Conservation (phyloP, 2,797 vertebrate genomes). For the Notamacropus eugenii region DNA sequence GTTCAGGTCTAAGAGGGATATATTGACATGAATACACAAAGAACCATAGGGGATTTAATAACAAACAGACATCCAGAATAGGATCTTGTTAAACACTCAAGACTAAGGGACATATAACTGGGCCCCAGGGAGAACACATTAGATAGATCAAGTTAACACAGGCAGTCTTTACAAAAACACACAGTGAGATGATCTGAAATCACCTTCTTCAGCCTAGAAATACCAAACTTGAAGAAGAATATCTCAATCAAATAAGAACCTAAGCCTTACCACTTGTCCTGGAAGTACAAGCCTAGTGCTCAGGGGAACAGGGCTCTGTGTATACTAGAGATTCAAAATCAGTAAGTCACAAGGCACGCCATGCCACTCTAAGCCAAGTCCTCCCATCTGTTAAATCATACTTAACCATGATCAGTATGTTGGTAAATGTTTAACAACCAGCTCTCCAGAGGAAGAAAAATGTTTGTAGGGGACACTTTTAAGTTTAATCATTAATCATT, state of each 20-base stretch:
- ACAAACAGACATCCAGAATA: conserved; percentile 45
- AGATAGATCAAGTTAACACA: conserved; percentile 32
- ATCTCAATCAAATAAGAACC: background rate
- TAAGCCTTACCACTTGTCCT: background rate
- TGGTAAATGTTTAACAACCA: background rate
- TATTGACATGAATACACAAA: conserved; percentile 6
- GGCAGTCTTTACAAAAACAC: conserved; percentile 35
- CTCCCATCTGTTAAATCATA: background rate
- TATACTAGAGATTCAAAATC: background rate
- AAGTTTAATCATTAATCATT: background rate
- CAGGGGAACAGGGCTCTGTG: background rate
- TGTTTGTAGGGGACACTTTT: background rate
- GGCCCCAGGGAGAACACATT: conserved; percentile 34
- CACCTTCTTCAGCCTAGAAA: conserved; percentile 52
- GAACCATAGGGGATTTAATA: conserved; percentile 34
- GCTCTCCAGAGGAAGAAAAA: background rate
- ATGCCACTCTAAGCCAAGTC: conserved; percentile 33
- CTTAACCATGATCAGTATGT: background rate
- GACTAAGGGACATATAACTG: conserved; percentile 54
- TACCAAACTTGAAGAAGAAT: conserved; percentile 1
- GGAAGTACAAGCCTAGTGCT: background rate
- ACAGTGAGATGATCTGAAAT: background rate
- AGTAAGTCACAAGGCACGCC: conserved; percentile 25
- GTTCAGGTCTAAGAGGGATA: conserved; percentile 22
- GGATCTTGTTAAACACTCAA: conserved; percentile 51